These are phyloP conservation scores for Ganaspis sp. DNA, from an alignment of 1,140 invertebrate species.

Conservation along the genomic window DNA sequence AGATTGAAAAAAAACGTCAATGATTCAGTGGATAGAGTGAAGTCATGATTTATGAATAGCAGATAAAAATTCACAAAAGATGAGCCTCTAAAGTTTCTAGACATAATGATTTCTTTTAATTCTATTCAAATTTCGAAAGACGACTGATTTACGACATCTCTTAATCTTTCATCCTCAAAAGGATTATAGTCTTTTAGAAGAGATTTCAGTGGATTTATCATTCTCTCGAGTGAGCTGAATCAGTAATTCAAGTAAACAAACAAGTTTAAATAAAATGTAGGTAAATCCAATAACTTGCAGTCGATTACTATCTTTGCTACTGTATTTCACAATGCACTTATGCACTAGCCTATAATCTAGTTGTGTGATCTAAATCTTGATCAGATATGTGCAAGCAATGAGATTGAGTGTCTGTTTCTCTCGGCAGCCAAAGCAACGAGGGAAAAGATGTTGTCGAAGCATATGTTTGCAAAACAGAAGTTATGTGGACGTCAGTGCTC, in stretches of 20 bases:
- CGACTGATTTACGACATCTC: conserved; percentile 30
- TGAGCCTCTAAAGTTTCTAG: background rate
- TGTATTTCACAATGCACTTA: conserved; percentile 23
- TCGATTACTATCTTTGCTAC: conserved; percentile 24
- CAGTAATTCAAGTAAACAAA: conserved; percentile 23
- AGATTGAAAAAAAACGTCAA: background rate
- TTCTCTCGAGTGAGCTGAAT: background rate
- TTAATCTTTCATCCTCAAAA: conserved; percentile 21
- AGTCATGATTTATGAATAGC: conserved; percentile 16
- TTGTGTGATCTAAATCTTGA: conserved; percentile 30
- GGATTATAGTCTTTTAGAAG: conserved; percentile 6
- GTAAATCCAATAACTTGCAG: conserved; percentile 20
- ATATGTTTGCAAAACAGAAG: conserved; percentile 14
- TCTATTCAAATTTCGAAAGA: conserved; percentile 13
- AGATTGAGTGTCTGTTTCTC: conserved; percentile 17
- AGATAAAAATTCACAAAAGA: conserved; percentile 18
- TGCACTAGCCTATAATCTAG: conserved; percentile 7
- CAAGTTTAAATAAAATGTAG: conserved; percentile 24
- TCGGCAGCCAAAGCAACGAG: background rate
- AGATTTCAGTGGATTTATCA: conserved; percentile 4
- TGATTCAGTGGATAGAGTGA: background rate
- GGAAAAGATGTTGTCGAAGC: conserved; percentile 11
- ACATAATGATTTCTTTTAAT: conserved; percentile 19
- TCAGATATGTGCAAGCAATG: background rate
- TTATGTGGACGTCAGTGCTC: conserved; percentile 18